Evolutionary conservation across 2,888 invertebrate genomes (phyloP).

Genomic region (Tipula vernalis): DNA sequence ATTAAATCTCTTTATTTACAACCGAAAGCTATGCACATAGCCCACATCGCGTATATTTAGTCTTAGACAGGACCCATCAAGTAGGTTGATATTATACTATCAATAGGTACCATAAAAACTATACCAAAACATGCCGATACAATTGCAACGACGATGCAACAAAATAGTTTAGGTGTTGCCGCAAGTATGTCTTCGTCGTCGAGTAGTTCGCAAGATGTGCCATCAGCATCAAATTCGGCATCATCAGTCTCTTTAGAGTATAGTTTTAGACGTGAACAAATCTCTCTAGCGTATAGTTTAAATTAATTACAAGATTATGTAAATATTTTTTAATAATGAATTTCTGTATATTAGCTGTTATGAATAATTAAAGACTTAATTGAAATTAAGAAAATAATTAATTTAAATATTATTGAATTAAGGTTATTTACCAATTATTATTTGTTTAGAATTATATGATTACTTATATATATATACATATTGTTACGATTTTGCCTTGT

Average conservation of each 20-base stretch:
- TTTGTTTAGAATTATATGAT: background rate
- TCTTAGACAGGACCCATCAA: no score
- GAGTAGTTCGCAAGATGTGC: background rate
- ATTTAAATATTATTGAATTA: background rate
- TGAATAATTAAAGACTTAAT: background rate
- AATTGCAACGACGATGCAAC: background rate
- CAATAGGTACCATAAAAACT: slow-evolving; percentile 56
- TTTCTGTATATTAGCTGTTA: background rate
- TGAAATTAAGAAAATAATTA: background rate
- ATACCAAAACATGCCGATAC: slow-evolving; percentile 27
- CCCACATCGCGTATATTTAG: no score
- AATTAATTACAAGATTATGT: background rate
- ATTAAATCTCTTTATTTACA: no score
- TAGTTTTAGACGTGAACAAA: background rate
- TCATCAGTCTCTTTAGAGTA: background rate
- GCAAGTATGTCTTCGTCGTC: background rate
- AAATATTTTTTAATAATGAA: background rate
- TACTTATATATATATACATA: background rate
- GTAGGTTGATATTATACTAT: slow-evolving; percentile 56
- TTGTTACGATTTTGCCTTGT: no score
- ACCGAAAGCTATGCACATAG: no score
- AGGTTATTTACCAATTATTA: background rate
- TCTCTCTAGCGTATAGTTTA: background rate
- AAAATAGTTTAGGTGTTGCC: no score
- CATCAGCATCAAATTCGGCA: background rate